A percentile compares a stretch with the other conserved stretches of the same genome.
Conservation (phyloP, 2,113 vertebrate genomes). For the Lophotis ruficrista region DNA sequence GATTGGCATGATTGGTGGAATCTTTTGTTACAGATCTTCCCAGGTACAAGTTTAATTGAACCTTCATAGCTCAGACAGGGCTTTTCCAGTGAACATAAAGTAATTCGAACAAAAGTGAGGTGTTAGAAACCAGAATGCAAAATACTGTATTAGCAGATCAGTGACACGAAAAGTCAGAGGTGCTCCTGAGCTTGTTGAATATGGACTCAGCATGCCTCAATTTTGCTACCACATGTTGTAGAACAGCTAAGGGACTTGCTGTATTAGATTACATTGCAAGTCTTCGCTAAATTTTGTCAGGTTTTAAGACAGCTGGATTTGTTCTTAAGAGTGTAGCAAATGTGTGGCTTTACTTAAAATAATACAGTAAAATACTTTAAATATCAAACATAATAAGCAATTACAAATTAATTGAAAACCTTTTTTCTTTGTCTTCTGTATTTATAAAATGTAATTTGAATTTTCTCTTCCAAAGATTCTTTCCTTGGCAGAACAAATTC, state of each 20-base stretch:
- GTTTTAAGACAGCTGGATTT: not conserved
- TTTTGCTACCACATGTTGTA: not conserved
- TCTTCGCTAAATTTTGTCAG: not conserved
- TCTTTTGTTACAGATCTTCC: not conserved
- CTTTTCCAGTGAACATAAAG: not conserved
- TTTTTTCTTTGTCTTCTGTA: not conserved
- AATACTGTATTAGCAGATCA: not conserved
- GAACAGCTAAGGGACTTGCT: not conserved
- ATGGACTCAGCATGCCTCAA: not conserved
- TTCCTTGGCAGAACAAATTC: conserved; percentile 94
- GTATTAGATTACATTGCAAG: not conserved
- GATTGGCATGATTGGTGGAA: not conserved
- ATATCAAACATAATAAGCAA: not conserved
- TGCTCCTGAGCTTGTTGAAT: not conserved
- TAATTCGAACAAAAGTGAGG: not conserved
- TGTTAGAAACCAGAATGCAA: not conserved
- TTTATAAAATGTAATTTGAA: not conserved
- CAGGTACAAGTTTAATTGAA: not conserved
- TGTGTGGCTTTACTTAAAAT: not conserved
- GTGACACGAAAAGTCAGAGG: not conserved
- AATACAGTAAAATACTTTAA: not conserved
- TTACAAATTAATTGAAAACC: not conserved
- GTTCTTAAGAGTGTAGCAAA: not conserved
- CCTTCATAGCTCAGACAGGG: not conserved
- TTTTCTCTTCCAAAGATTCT: conserved; percentile 82